A percentile compares a stretch with the other conserved stretches of the same genome.
Conservation (phyloP, 2,797 vertebrate species). For the Tarsius wallacei region DNA sequence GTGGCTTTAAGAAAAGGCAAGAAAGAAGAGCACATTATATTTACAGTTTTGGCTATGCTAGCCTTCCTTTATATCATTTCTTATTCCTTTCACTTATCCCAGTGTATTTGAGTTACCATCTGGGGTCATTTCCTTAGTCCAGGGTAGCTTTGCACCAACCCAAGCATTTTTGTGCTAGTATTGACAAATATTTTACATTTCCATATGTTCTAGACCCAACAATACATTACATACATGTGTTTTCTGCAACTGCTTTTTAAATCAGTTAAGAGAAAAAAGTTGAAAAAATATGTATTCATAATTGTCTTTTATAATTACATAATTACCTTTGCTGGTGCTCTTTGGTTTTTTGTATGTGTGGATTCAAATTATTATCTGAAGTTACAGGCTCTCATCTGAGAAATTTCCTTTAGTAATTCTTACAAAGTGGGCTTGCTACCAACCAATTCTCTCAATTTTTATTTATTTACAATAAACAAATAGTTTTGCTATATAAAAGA, state of each 20-base stretch:
- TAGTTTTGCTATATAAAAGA: neutral
- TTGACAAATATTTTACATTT: neutral
- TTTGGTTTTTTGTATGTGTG: neutral
- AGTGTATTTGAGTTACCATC: neutral
- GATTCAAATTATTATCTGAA: slow-evolving; percentile 33
- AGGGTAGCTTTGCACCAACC: neutral
- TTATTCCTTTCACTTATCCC: neutral
- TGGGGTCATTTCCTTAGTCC: neutral
- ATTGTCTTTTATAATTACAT: neutral
- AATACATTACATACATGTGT: neutral
- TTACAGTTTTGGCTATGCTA: neutral
- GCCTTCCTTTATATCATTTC: neutral
- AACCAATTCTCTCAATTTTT: neutral
- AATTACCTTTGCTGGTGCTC: neutral
- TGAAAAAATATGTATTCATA: neutral
- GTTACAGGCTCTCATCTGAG: slow-evolving; percentile 11
- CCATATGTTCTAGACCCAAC: neutral
- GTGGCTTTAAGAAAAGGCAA: neutral
- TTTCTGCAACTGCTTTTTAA: neutral
- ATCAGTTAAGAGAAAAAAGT: neutral
- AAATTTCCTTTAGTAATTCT: neutral
- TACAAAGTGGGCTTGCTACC: neutral
- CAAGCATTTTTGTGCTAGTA: neutral
- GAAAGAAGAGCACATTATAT: neutral
- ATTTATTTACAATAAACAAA: neutral